Base-by-base conservation (phyloP, 2,888 invertebrate species). In the Dicyrtoma fusca region DNA sequence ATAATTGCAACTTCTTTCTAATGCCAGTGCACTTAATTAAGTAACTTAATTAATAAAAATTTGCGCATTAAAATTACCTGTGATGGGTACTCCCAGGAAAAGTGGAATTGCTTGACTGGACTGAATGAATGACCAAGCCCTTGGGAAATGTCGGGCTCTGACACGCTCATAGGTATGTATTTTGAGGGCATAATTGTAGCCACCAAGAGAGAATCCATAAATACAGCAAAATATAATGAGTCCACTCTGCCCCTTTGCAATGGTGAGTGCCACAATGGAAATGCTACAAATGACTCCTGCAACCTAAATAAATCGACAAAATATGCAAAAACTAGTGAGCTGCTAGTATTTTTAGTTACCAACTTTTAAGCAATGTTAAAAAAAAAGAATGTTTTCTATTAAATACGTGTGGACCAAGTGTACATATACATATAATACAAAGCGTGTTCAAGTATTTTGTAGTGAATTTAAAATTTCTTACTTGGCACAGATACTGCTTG, bases 111-210 rank as follows among this genome's bases (percentile, higher is more conserved):
- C 91, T 84, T 94, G 94, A 13, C 92, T 91, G 82, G 91, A 92
- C 83, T 92, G 92, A 65, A 94, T 90, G 85, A 92, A 94, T 73
- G 93, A 92, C 94, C 94, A 94, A 0, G 93, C 92, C 69, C 92
- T 87, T 0, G 93, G 92, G 82, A 94, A 94, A 83, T 94, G 91
- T 75, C 93, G 87, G 1, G 92, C 92, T 66, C 92, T 86, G 26
- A 94, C 93, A 74, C 92, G 87, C 84, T 94, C 94, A 83, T 92
- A 93, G 0, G 92, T 92, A 85, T 92, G 94, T 89, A 94, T 92
- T 85, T 94, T 94, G 75, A 94, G 85, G 62, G 92, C 91, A 83
- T 94, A 94, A 84, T 91, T 91, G 85, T 93, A 94, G 5, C 92
- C 94, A 57, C 94, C 94, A 82, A 91, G 91, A 84, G 92, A 92